Base-by-base conservation (phyloP, 2,113 vertebrate species). In the Cyprinodon tularosa region DNA sequence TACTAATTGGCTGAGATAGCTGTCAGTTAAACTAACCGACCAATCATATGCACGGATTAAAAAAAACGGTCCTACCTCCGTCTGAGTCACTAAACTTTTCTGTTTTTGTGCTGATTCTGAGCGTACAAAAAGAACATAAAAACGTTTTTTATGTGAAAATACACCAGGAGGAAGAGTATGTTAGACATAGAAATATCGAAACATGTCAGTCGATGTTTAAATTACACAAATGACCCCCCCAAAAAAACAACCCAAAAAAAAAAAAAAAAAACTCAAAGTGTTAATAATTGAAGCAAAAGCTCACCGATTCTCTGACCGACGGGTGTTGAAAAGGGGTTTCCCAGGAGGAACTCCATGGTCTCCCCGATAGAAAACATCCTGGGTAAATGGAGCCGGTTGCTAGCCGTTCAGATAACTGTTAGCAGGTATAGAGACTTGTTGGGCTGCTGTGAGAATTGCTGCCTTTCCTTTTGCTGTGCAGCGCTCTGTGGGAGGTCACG, bases 261-360 rank as follows among this genome's bases (percentile, higher is more conserved):
- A 3, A 64, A 62, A 61, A 44, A 50, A 29, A 29, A 29, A 29
- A 29, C 29, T 29, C 29, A 37, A 53, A 57, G 10, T 14, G 36
- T 17, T 38, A 15, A 50, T 7, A 37, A 38, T 68, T 60, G 0
- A 66, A 68, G 3, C 14, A 39, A 17, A 14, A 15, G 88, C 96
- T 96, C 85, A 98, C 97, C 96, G 80, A 98, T 95, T 83, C 96
- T 96, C 84, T 98, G 97, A 12, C 97, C 97, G 73, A 98, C 97
- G 0, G 96, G 95, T 72, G 96, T 96, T 63, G 95, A 96, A 84
- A 96, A 97, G 1, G 96, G 93, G 88, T 94, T 97, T 71, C 96
- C 96, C 65, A 96, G 91, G 7, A 98, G 94, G 91, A 97, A 97
- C 80, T 98, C 97, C 94, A 98, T 97, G 36, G 67, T 92, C 66